phyloP scores from a whole-genome alignment of 2,888 invertebrate genomes.

The Idaea biselata region DNA sequence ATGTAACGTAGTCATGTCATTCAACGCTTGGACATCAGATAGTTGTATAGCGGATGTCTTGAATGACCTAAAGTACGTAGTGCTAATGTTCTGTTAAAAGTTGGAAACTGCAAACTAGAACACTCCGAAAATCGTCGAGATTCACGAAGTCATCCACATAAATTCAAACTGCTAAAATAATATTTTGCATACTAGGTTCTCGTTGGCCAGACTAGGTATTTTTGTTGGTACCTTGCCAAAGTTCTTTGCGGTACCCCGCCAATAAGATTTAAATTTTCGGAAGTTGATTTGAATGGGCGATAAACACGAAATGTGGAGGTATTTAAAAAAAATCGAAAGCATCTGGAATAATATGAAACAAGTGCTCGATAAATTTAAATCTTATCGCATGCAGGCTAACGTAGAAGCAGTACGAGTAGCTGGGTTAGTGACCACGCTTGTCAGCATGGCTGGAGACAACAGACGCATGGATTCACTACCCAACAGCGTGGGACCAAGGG shows the following conservation, averaged over 20 bases:
- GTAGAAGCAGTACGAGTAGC: conserved; percentile 91
- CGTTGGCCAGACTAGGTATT: conserved; percentile 48
- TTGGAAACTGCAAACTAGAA: conserved; percentile 40
- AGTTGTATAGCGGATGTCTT: conserved; percentile 28
- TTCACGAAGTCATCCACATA: conserved; percentile 55
- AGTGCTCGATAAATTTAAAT: conserved; percentile 72
- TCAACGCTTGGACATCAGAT: conserved; percentile 52
- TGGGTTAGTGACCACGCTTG: conserved; percentile 90
- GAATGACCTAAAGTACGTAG: conserved; percentile 46
- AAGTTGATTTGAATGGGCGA: conserved; percentile 41
- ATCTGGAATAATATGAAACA: conserved; percentile 5
- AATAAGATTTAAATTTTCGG: conserved; percentile 78
- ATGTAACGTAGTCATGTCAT: conserved; percentile 42
- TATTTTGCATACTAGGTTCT: conserved; percentile 49
- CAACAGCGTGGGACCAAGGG: conserved; percentile 78
- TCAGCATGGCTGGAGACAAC: conserved; percentile 88
- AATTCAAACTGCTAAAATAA: conserved; percentile 42
- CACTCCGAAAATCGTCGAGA: conserved; percentile 46
- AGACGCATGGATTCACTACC: conserved; percentile 75
- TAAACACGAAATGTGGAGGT: conserved; percentile 38
- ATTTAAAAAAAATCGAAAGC: conserved; percentile 11
- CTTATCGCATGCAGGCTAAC: conserved; percentile 84
- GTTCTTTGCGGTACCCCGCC: conserved; percentile 52
- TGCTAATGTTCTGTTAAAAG: conserved; percentile 47
- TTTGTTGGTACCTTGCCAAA: conserved; percentile 62